Base-by-base conservation (phyloP, 1,140 invertebrate species). In the Ips nitidus region DNA sequence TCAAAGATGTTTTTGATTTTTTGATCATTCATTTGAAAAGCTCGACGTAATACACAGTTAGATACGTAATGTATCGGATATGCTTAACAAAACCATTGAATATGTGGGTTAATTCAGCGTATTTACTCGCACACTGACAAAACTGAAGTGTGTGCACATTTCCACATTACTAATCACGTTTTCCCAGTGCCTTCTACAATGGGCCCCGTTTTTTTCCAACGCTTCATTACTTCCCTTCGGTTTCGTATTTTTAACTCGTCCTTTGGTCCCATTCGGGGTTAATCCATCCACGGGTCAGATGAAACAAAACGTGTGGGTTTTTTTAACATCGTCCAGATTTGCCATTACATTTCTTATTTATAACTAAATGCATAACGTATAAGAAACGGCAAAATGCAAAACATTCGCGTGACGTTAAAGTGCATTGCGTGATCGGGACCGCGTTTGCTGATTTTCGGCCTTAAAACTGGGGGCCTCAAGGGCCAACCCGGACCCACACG, bases 401-500 rank as follows among this genome's bases (percentile, higher is more conserved):
- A 61, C 39, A 2, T 37, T 68, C 43, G 66, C 66, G 66, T 68
- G 66, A 42, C 36, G 58, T 39, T 41, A 43, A 55, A 68, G 66
- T 68, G 66, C 66, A 38, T 68, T 40, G 66, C 66, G 66, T 68
- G 65, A 66, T 66, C 52, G 36, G 56, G 56, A n/a, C 39, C 65
- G 43, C 47, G 58, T 41, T 61, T 55, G 36, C 42, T 52, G 57
- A 61, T 61, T 61, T 68, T 68, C 45, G 58, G 58, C 42, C 55
- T 43, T 66, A 66, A 66, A 41, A 47, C 41, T 7, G 36, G 37
- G 22, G 22, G 56, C 42, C 43, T 43, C 42, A 58, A 50, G 47
- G 42, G 55, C 41, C 53, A 6, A 22, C 7, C 4, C 36, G 5
- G 42, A n/a, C 39, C 8, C 38, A 57, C 65, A 66, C 56, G 65